Percentiles rank a stretch among this genome's conserved stretches.
phyloP scores from a whole-genome alignment of 2,797 vertebrate species.

The Crocodylus rhombifer region DNA sequence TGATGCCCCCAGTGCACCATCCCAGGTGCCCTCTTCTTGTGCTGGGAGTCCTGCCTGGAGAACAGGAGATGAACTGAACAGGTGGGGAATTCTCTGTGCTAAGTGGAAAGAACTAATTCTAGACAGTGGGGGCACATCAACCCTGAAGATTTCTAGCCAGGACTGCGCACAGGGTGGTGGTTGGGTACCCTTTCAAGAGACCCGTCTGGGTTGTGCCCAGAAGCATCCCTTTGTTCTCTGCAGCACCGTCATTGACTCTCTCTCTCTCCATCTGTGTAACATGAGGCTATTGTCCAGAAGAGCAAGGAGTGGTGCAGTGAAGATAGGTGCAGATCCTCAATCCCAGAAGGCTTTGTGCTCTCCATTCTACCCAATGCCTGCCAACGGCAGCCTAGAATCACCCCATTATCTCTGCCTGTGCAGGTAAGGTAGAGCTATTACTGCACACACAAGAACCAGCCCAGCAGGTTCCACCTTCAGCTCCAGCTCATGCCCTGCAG shows the following conservation, averaged over 20 bases:
- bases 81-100: neutral
- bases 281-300: neutral
- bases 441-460: conserved; percentile 61
- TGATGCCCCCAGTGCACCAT: neutral
- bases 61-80: too few relatives aligned
- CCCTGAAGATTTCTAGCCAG: neutral
- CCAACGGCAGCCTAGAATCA: neutral
- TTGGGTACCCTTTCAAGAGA: neutral
- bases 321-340: neutral
- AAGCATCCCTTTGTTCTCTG: too few relatives aligned
- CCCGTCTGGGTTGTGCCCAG: neutral
- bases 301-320: neutral
- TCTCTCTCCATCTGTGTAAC: too few relatives aligned
- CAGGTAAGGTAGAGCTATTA: conserved; percentile 47
- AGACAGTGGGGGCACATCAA: neutral
- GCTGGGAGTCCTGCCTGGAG: neutral
- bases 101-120: too few relatives aligned
- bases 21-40: neutral
- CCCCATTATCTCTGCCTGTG: neutral
- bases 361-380: neutral
- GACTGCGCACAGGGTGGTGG: neutral
- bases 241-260: too few relatives aligned
- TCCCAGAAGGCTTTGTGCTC: neutral
- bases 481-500: conserved; percentile 7
- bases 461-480: conserved; percentile 54